Base-by-base conservation (phyloP, 2,888 invertebrate genomes). In the Herminia tarsipennalis region DNA sequence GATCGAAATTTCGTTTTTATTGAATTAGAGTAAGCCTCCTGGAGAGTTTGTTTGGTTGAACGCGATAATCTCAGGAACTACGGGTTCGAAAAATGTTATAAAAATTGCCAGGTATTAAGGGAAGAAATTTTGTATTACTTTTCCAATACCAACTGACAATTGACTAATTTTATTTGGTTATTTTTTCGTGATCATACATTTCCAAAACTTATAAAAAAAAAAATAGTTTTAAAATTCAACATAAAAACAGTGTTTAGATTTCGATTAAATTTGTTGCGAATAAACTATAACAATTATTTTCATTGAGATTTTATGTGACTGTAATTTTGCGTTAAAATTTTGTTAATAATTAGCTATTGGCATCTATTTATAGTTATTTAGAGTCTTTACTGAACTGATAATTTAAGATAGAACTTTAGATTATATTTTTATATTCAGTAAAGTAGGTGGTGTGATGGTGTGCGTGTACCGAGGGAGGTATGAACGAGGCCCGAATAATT, bases 381-480 rank as follows among this genome's bases (percentile, higher is more conserved):
- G 72, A 76, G 66, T 73, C 71, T 74, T 78, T 83, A 82, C 76
- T 85, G 88, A 89, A 89, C 89, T 89, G 88, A 89, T 89, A 86
- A 70, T 70, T 70, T 84, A 82, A 86, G 83, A 67, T 71, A 78
- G 74, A 34, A 46, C 55, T 44, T 81, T 79, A 76, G 72, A 66
- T 70, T 64, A 73, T 81, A 76, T 79, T 79, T 81, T 80, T 81
- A 65, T 78, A 81, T 77, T 77, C 74, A 74, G 73, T 75, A 73
- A 74, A 75, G 72, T 71, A 71, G 64, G 48, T 45, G 68, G 67
- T 66, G 50, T 78, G 76, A 42, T 45, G 68, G 67, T 66, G 50
- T 78, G 76, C 43, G 60, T 57, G 60, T 39, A 27, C 39, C 67
- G 70, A 62, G 61, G 61, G 56, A 66, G 71, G 47, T 58, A 72